These are phyloP conservation scores for Heteromyza rotundicornis DNA, from an alignment of 2,888 invertebrate genomes.

Conservation along the genomic window DNA sequence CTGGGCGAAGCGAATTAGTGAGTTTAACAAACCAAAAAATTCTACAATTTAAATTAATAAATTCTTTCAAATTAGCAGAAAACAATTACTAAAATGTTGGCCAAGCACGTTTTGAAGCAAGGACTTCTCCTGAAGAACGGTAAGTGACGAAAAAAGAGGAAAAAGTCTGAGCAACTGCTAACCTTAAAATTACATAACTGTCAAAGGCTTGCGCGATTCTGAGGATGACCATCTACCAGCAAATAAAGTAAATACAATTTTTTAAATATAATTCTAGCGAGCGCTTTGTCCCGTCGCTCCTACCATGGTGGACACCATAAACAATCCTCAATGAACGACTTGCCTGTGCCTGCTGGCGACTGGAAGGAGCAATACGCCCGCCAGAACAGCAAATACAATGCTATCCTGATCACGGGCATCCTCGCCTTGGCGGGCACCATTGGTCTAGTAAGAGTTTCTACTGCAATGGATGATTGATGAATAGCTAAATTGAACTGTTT, in stretches of 20 bases:
- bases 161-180: conserved; percentile 28
- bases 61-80: neutral
- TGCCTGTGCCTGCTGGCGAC: conserved; percentile 78
- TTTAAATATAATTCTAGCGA: conserved; percentile 41
- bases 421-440: conserved; percentile 60
- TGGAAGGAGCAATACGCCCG: conserved; percentile 75
- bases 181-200: conserved; percentile 59
- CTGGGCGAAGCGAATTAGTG: neutral
- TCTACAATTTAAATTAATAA: neutral
- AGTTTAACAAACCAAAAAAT: neutral
- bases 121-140: conserved; percentile 55
- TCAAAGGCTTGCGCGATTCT: neutral
- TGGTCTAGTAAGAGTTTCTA: conserved; percentile 48
- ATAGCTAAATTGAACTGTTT: neutral
- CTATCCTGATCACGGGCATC: conserved; percentile 69
- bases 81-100: conserved; percentile 47
- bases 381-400: conserved; percentile 74
- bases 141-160: conserved; percentile 30
- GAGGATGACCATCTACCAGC: no score
- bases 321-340: conserved; percentile 71
- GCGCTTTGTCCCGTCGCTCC: conserved; percentile 55
- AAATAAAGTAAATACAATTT: neutral
- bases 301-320: conserved; percentile 51
- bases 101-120: conserved; percentile 53
- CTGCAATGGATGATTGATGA: conserved; percentile 5